Base-by-base conservation (phyloP, 2,113 vertebrate species). In the Pluvialis apricaria region DNA sequence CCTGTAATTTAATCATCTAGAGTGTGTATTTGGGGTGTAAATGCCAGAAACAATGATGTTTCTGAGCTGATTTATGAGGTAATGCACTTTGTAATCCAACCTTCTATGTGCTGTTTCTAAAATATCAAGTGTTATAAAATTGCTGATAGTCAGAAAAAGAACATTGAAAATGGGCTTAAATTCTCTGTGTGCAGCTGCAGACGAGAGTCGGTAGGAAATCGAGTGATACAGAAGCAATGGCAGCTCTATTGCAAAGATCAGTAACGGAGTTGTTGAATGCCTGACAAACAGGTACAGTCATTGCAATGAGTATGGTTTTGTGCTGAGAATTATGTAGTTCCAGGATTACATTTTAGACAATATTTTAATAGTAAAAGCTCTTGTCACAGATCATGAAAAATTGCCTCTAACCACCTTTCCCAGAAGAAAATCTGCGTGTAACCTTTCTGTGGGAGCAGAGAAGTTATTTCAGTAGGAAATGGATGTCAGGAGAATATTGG, bases 1-100 rank as follows among this genome's bases (percentile, higher is more conserved):
- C 57, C 71, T 90, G 54, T 91, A 93, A 91, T 87, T 92, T 79
- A 91, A 82, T 96, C 55, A 90, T 80, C 52, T 79, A 44, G 40
- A 90, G 84, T 82, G 62, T 91, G 82, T 91, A 64, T 95, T 91
- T 3, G 5, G 47, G 21, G 19, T 61, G 29, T 55, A 89, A 85
- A 82, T 79, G 52, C 49, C 78, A 69, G 55, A 85, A 96, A 94
- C 62, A 80, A 40, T 83, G 69, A 51, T 12, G 21, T 47, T 96
- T 95, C 60, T 61, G 69, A 90, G 77, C 47, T 91, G 77, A 84
- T 89, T 81, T 92, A 92, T 75, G 76, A 79, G 44, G 17, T 86
- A 86, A 11, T 70, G 68, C 38, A 52, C 69, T 91, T 89, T 65
- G 52, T 57, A 94, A 89, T 68, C 65, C 61, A 78, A 64, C 29